These are phyloP conservation scores for Callyntrura guangdongensis DNA, from an alignment of 2,888 invertebrate genomes.

Conservation along the genomic window DNA sequence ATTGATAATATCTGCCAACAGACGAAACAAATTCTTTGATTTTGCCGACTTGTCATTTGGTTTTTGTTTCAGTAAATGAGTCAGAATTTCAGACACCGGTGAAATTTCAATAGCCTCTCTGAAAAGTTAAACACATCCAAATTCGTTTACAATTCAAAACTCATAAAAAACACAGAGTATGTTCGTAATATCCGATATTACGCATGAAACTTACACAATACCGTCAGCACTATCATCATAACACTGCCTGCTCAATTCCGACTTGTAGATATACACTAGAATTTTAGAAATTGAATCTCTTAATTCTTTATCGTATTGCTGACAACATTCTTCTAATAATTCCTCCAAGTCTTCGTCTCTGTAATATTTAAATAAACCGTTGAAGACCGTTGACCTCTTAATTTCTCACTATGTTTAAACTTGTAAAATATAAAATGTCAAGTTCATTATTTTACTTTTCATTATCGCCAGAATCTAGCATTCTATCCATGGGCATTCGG, in stretches of 20 bases:
- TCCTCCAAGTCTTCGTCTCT: conserved; percentile 82
- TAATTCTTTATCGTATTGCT: conserved; percentile 80
- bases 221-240: conserved; percentile 79
- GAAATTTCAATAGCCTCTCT: conserved; percentile 81
- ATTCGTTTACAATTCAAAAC: too few relatives aligned
- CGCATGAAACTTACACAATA: conserved; percentile 79
- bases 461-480: conserved; percentile 77
- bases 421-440: background rate
- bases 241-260: conserved; percentile 80
- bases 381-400: too few relatives aligned
- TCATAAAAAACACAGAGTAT: too few relatives aligned
- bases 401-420: background rate
- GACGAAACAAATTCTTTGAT: conserved; percentile 81
- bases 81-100: conserved; percentile 81
- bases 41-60: conserved; percentile 81
- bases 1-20: conserved; percentile 82
- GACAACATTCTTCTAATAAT: conserved; percentile 81
- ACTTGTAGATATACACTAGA: conserved; percentile 82
- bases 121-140: conserved; percentile 12
- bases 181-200: too few relatives aligned
- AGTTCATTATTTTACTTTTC: conserved; percentile 69
- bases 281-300: conserved; percentile 80
- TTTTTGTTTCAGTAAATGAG: conserved; percentile 77
- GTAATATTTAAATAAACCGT: conserved; percentile 3
- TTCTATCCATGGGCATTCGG: conserved; percentile 81